phyloP scores from a whole-genome alignment of 2,797 vertebrate genomes.

The Mallotus villosus region DNA sequence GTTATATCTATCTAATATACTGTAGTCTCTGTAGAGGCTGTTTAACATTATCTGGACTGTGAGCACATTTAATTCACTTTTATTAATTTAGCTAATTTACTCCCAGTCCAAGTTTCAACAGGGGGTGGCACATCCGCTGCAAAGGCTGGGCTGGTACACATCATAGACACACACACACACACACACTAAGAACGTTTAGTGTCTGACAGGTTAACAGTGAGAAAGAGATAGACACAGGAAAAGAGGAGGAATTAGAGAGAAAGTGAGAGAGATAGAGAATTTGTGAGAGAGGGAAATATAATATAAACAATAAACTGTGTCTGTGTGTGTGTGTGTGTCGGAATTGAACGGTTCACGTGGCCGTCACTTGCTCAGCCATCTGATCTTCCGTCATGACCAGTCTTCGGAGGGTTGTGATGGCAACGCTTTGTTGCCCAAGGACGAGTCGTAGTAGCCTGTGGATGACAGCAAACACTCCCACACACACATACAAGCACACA shows the following conservation, averaged over 20 bases:
- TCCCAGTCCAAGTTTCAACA: no score
- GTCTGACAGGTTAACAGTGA: background rate
- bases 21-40: no score
- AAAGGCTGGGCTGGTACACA: background rate
- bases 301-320: background rate
- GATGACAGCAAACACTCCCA: conserved; percentile 8
- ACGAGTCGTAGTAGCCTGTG: conserved; percentile 14
- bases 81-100: no score
- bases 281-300: background rate
- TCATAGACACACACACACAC: background rate
- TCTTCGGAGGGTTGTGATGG: conserved; percentile 48
- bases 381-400: conserved; percentile 37
- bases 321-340: background rate
- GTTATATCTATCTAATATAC: no score
- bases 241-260: background rate
- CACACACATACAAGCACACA: background rate
- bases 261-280: conserved; percentile 3
- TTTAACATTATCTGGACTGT: no score
- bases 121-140: background rate
- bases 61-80: no score
- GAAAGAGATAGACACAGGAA: background rate
- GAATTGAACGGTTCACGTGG: conserved; percentile 39
- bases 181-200: background rate
- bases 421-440: conserved; percentile 43
- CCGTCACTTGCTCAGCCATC: conserved; percentile 43